Conservation (phyloP, 2,888 invertebrate species). For the Aphidius colemani region DNA sequence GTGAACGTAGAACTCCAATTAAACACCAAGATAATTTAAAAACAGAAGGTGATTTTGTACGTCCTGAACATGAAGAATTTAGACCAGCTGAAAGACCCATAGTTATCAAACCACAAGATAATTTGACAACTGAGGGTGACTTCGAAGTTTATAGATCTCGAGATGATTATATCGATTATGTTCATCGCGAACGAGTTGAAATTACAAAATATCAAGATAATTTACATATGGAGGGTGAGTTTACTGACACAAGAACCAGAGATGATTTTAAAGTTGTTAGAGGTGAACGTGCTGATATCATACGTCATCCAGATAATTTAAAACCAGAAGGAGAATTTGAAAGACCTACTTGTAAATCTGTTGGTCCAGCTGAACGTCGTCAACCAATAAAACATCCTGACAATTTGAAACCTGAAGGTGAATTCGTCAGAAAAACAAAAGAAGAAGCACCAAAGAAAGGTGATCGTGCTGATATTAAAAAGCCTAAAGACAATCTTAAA, state of each 20-base stretch:
- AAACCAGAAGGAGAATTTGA: conserved; percentile 63
- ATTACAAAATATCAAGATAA: conserved; percentile 66
- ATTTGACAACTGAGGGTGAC: conserved; percentile 49
- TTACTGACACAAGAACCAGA: conserved; percentile 62
- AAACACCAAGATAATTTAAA: conserved; percentile 60
- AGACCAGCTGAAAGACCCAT: conserved; percentile 53
- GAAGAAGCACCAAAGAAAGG: conserved; percentile 51
- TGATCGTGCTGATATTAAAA: conserved; percentile 51
- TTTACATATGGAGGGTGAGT: conserved; percentile 68
- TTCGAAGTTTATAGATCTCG: conserved; percentile 63
- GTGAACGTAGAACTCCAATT: conserved; percentile 48
- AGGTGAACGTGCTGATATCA: conserved; percentile 55
- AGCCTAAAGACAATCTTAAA: conserved; percentile 60
- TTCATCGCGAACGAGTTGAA: conserved; percentile 61
- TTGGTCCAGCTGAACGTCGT: conserved; percentile 59
- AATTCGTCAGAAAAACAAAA: conserved; percentile 63
- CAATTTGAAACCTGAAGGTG: conserved; percentile 61
- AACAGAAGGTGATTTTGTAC: conserved; percentile 66
- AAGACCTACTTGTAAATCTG: conserved; percentile 56
- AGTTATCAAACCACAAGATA: conserved; percentile 39
- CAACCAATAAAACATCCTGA: conserved; percentile 64
- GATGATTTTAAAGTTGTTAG: conserved; percentile 65
- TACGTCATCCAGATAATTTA: conserved; percentile 62
- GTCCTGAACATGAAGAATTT: conserved; percentile 55
- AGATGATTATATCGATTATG: conserved; percentile 65